A percentile compares a stretch with the other conserved stretches of the same genome.
These are phyloP conservation scores for Sminthurinus aureus DNA, from an alignment of 2,888 invertebrate genomes.

Conservation along the genomic window DNA sequence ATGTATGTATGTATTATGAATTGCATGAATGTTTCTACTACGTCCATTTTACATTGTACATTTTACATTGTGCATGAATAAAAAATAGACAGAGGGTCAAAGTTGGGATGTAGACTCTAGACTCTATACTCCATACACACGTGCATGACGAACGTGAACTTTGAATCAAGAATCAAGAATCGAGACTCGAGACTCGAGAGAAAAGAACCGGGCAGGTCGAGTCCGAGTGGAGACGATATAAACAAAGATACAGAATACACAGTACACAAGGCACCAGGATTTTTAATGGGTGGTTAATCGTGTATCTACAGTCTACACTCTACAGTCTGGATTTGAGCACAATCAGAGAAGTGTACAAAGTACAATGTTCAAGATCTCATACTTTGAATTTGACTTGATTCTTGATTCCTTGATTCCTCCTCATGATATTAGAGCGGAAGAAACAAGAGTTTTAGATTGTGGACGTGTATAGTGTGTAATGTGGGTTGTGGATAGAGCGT, in stretches of 20 bases:
- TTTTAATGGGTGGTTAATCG: too few species aligned
- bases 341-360: too few species aligned
- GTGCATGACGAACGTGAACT: slow-evolving; percentile 20
- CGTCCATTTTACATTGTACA: too few species aligned
- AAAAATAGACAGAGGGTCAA: slow-evolving; percentile 29
- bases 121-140: slow-evolving; percentile 11
- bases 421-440: neutral
- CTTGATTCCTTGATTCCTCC: too few species aligned
- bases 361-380: too few species aligned
- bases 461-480: too few species aligned
- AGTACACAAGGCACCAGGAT: neutral
- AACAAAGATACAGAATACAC: neutral
- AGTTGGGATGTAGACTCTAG: slow-evolving; percentile 34
- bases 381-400: too few species aligned
- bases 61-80: neutral
- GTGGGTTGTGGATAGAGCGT: too few species aligned
- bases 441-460: too few species aligned
- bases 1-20: neutral
- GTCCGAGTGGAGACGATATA: neutral
- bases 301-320: neutral
- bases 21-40: too few species aligned
- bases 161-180: too few species aligned
- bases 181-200: neutral
- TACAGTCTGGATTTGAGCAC: neutral
- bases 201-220: slow-evolving; percentile 15